Conservation (phyloP, 2,888 invertebrate species). For the Drosophila affinis region DNA sequence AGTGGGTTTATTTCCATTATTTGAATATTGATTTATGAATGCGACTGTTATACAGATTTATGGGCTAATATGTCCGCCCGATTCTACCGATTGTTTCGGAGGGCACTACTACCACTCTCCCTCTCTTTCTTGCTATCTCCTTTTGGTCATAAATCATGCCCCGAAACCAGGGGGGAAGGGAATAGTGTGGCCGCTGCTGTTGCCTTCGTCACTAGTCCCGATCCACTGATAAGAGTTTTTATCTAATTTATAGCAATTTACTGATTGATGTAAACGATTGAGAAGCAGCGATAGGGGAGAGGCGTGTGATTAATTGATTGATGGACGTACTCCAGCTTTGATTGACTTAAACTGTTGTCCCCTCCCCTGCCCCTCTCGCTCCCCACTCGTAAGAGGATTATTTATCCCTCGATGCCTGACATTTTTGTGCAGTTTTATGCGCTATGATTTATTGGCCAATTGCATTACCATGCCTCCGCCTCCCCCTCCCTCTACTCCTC, state of each 20-base stretch:
- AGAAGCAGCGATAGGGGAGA: conserved; percentile 9
- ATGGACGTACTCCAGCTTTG: conserved; percentile 47
- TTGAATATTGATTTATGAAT: conserved; percentile 52
- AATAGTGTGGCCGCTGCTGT: background rate
- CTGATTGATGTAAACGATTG: conserved; percentile 46
- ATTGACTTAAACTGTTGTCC: conserved; percentile 50
- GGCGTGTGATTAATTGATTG: conserved; percentile 55
- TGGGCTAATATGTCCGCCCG: conserved; percentile 38
- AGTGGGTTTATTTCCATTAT: conserved; percentile 27
- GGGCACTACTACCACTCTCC: conserved; percentile 14
- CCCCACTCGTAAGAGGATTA: background rate
- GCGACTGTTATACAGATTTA: conserved; percentile 56
- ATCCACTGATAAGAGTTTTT: conserved; percentile 29
- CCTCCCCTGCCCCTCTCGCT: background rate
- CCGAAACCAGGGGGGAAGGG: background rate
- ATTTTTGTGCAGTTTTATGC: conserved; percentile 64
- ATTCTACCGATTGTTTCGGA: conserved; percentile 9
- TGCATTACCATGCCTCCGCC: conserved; percentile 61
- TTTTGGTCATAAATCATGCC: conserved; percentile 37
- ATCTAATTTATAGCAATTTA: conserved; percentile 43
- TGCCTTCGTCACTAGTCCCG: conserved; percentile 30
- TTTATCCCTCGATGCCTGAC: conserved; percentile 14
- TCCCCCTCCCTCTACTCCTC: background rate
- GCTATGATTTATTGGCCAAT: conserved; percentile 69
- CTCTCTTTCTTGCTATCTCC: conserved; percentile 25